phyloP scores from a whole-genome alignment of 2,113 vertebrate genomes.

The Petroica traversi region DNA sequence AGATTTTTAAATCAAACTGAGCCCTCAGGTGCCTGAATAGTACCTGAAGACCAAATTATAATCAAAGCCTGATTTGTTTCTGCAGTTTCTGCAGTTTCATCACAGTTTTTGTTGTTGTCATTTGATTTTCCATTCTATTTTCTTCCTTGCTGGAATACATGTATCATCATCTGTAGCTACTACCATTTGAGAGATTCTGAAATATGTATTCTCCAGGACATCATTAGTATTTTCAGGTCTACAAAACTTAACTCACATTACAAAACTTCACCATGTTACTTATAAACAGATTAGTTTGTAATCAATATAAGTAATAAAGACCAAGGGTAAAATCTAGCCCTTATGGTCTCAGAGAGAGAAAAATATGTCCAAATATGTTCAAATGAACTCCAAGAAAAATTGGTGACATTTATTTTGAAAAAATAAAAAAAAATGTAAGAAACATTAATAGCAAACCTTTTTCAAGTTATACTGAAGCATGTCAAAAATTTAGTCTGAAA shows the following conservation, averaged over 20 bases:
- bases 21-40: background rate
- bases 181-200: background rate
- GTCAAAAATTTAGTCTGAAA: background rate
- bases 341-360: background rate
- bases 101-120: too few species aligned
- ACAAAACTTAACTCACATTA: background rate
- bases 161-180: background rate
- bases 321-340: background rate
- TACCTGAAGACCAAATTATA: background rate
- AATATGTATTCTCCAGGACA: background rate
- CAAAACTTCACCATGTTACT: accelerated
- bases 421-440: background rate
- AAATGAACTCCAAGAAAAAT: background rate
- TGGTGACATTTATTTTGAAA: background rate
- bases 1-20: background rate
- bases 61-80: background rate
- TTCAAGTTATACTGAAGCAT: background rate
- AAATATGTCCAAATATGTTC: background rate
- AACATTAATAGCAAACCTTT: background rate
- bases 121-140: background rate
- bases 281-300: background rate
- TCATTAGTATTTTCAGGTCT: background rate
- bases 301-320: background rate
- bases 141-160: background rate
- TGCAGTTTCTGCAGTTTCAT: background rate